Base-by-base conservation (phyloP, 2,113 vertebrate species). In the Eclectus roratus region DNA sequence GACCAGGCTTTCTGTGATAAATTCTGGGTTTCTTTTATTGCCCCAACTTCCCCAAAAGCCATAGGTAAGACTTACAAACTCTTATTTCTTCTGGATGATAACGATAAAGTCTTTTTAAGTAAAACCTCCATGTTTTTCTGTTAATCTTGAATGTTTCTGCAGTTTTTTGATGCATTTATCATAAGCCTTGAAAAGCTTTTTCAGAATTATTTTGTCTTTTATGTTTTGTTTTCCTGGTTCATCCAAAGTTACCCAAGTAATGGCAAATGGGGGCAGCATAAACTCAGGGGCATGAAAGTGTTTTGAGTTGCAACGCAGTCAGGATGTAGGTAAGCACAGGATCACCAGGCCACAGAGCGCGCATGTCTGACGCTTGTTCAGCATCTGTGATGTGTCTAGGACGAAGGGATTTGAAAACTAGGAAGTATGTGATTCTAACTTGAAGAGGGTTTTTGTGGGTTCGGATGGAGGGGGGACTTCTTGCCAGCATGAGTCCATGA, bases 401-500 rank as follows among this genome's bases (percentile, higher is more conserved):
- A 73, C 21, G 81, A 66, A 70, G n/a, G 23, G 52, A 39, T 74
- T 60, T 52, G 50, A 82, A 58, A 77, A 63, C n/a, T 43, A 66
- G 41, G 63, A 80, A 91, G 20, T n/a, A 13, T 1, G 21, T 79
- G 43, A 33, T 55, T 83, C 52, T 52, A 61, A 6, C 63, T 73
- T 56, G 4, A 84, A 81, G 73, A 60, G 35, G 10, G 33, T 74
- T 79, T 77, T 63, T 88, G 72, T 84, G 85, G 50, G 16, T 91
- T 92, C 60, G 33, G 35, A 60, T 85, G 84, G 71, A 80, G 79
- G 16, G n/a, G 27, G 35, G 14, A 80, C 82, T 91, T 91, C 52
- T 80, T 94, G 82, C 85, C 93, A 95, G 93, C 76, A 2, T 31
- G 90, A 90, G 35, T 80, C 76, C 69, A 16, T 80, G 82, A 73